These are phyloP conservation scores for Hermetia illucens DNA, from an alignment of 1,140 invertebrate species.

Conservation along the genomic window DNA sequence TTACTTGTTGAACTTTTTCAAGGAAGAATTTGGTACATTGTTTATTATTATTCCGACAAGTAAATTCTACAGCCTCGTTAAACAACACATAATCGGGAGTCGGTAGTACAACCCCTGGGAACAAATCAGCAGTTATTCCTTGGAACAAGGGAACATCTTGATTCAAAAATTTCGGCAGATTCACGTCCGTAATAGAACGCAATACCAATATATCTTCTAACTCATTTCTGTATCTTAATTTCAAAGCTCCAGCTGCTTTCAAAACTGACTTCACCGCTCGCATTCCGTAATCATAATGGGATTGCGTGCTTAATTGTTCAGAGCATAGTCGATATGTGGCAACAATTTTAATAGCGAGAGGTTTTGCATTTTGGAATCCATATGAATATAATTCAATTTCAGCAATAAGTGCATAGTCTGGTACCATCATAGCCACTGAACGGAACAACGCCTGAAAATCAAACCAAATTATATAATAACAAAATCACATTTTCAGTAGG, in stretches of 20 bases:
- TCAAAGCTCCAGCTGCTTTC: constrained; percentile 77
- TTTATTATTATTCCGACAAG: constrained; percentile 61
- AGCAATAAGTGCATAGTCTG: constrained; percentile 87
- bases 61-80: constrained; percentile 44
- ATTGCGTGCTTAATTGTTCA: constrained; percentile 86
- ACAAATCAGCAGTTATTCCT: constrained; percentile 85
- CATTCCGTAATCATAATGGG: constrained; percentile 95
- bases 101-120: constrained; percentile 65
- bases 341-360: constrained; percentile 86
- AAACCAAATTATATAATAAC: neutral
- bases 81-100: constrained; percentile 55
- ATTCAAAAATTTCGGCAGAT: constrained; percentile 81
- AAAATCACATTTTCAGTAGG: neutral
- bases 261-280: constrained; percentile 80
- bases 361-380: constrained; percentile 81
- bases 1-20: constrained; percentile 60
- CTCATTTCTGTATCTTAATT: constrained; percentile 76
- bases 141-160: constrained; percentile 74
- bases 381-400: constrained; percentile 89
- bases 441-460: constrained; percentile 67
- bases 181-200: constrained; percentile 85
- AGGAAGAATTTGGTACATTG: constrained; percentile 73
- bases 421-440: constrained; percentile 96
- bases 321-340: constrained; percentile 87
- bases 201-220: constrained; percentile 68